phyloP scores from a whole-genome alignment of 2,113 vertebrate species.

The Rafetus swinhoei region DNA sequence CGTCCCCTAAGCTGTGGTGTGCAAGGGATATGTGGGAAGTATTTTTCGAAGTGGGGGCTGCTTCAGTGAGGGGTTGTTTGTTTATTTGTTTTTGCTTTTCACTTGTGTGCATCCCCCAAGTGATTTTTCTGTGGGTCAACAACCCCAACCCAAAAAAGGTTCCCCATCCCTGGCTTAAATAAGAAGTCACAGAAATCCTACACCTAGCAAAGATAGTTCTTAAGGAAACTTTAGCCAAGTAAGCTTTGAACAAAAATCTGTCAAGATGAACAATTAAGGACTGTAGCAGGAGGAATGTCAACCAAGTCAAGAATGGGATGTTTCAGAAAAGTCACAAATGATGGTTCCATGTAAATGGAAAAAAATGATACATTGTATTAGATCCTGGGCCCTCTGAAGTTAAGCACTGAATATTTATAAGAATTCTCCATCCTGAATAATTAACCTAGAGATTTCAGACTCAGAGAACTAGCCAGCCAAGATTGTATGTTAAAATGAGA shows the following conservation, averaged over 20 bases:
- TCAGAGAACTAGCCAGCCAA: background rate
- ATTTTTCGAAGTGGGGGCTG: no score
- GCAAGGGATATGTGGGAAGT: no score
- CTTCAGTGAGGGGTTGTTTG: no score
- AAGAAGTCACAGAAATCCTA: background rate
- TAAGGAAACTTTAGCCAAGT: background rate
- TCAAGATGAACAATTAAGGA: background rate
- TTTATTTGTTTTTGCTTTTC: no score
- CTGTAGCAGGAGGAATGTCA: background rate
- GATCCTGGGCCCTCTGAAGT: background rate
- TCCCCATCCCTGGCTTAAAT: background rate
- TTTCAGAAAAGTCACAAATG: background rate
- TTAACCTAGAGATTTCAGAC: background rate
- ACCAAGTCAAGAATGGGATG: accelerated
- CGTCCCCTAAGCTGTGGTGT: no score
- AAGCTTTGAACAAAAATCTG: background rate
- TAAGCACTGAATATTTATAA: background rate
- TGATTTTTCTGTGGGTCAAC: no score
- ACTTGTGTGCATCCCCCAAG: no score
- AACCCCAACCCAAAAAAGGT: no score
- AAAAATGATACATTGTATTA: background rate
- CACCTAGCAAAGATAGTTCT: background rate
- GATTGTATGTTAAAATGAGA: accelerated
- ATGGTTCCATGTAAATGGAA: background rate
- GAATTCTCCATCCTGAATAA: background rate